Evolutionary conservation across 2,888 invertebrate genomes (phyloP).

Genomic region (Leucoma salicis): DNA sequence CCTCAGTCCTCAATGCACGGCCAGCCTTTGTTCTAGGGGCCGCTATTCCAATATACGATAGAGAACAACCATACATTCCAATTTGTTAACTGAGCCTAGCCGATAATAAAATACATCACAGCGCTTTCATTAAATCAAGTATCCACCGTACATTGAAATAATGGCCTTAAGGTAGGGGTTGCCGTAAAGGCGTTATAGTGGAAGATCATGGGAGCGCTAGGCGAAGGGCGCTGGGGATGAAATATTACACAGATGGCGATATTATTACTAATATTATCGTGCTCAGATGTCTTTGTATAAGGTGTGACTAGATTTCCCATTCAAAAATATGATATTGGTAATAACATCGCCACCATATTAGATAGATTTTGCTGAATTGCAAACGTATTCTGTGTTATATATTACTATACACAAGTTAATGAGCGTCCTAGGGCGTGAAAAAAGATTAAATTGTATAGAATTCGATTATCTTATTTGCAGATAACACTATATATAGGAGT

Average conservation of each 20-base stretch:
- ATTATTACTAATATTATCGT: constrained; percentile 31
- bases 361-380: constrained; percentile 23
- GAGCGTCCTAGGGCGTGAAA: no score
- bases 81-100: constrained; percentile 18
- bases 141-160: constrained; percentile 53
- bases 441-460: no score
- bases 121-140: constrained; percentile 31
- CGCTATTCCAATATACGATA: constrained; percentile 54
- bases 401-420: no score
- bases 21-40: constrained; percentile 43
- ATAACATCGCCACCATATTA: constrained; percentile 36
- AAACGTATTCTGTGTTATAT: constrained; percentile 18
- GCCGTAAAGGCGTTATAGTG: constrained; percentile 70
- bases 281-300: constrained; percentile 13
- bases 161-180: constrained; percentile 51
- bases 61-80: constrained; percentile 24
- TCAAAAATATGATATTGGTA: constrained; percentile 35
- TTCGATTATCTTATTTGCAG: no score
- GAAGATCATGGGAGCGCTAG: constrained; percentile 74
- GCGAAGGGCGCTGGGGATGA: constrained; percentile 65
- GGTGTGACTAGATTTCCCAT: constrained; percentile 17
- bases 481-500: no score
- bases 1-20: constrained; percentile 32
- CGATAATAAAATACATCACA: constrained; percentile 34
- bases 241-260: constrained; percentile 36